Evolutionary conservation across 2,888 invertebrate species (phyloP).

Genomic region (Hypomecis punctinalis): DNA sequence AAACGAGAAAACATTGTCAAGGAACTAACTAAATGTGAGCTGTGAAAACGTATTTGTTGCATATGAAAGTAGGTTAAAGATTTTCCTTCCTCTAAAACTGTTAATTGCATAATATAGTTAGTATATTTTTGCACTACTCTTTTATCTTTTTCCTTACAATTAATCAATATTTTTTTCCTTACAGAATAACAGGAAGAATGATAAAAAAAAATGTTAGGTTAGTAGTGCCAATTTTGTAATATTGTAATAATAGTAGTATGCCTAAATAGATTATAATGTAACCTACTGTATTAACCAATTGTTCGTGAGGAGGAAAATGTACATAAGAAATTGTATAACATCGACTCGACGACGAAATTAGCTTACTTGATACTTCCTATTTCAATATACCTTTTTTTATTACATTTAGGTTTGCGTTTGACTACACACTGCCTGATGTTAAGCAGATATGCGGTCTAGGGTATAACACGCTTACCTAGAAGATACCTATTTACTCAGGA

Average conservation of each 20-base stretch:
- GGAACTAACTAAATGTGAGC: neutral
- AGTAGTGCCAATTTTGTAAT: neutral
- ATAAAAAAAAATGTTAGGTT: neutral
- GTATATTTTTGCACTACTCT: constrained; percentile 5
- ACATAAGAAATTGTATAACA: too few relatives aligned
- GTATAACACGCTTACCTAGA: too few relatives aligned
- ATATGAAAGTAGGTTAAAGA: neutral
- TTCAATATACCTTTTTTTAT: too few relatives aligned
- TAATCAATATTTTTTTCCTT: neutral
- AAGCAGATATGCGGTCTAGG: too few relatives aligned
- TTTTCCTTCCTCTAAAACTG: constrained; percentile 16
- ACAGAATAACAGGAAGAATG: constrained; percentile 12
- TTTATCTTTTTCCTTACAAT: constrained; percentile 7
- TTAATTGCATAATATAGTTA: constrained; percentile 2
- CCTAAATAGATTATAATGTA: too few relatives aligned
- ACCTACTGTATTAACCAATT: too few relatives aligned
- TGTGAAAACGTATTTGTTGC: neutral
- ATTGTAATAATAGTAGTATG: neutral
- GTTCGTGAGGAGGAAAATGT: too few relatives aligned
- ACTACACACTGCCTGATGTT: too few relatives aligned
- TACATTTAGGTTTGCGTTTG: too few relatives aligned
- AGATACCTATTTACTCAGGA: too few relatives aligned
- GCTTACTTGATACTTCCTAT: too few relatives aligned
- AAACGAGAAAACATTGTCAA: constrained; percentile 4
- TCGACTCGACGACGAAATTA: too few relatives aligned